A percentile compares a stretch with the other conserved stretches of the same genome.
Conservation (phyloP, 2,888 invertebrate genomes). For the Lasioglossum marginatum region DNA sequence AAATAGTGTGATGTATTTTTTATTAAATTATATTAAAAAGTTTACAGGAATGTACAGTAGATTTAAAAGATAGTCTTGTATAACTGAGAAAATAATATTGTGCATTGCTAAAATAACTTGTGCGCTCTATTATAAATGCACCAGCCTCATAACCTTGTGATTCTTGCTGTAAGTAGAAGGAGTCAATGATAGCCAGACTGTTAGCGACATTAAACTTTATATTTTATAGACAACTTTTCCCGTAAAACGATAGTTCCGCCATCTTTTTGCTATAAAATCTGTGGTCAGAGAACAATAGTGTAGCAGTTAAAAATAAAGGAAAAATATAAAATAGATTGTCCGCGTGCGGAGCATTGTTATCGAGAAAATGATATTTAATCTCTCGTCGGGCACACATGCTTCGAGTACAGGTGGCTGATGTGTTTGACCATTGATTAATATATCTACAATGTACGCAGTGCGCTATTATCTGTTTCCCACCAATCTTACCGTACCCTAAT, state of each 20-base stretch:
- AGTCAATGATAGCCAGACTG: not conserved
- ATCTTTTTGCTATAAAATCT: not conserved
- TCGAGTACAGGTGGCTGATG: constrained; percentile 7
- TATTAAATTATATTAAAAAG: not conserved
- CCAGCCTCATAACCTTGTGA: not conserved
- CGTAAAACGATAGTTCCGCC: not conserved
- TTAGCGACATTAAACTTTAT: not conserved
- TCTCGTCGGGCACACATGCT: constrained; percentile 2
- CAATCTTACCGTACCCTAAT: constrained; percentile 11
- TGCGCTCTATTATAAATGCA: too few relatives aligned
- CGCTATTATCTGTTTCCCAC: constrained; percentile 11
- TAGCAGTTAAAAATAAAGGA: not conserved
- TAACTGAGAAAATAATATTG: not conserved
- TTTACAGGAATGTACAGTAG: not conserved
- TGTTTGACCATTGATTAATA: constrained; percentile 13
- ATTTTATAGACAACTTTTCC: not conserved
- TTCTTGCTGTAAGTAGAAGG: not conserved
- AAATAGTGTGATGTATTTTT: too few relatives aligned
- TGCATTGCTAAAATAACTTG: too few relatives aligned
- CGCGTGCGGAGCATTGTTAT: not conserved
- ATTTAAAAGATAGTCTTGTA: not conserved
- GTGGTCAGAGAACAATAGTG: not conserved
- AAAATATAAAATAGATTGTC: not conserved
- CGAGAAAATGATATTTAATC: constrained; percentile 5
- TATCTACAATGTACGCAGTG: not conserved